Conservation (phyloP, 2,113 vertebrate species). For the Isurus oxyrinchus region DNA sequence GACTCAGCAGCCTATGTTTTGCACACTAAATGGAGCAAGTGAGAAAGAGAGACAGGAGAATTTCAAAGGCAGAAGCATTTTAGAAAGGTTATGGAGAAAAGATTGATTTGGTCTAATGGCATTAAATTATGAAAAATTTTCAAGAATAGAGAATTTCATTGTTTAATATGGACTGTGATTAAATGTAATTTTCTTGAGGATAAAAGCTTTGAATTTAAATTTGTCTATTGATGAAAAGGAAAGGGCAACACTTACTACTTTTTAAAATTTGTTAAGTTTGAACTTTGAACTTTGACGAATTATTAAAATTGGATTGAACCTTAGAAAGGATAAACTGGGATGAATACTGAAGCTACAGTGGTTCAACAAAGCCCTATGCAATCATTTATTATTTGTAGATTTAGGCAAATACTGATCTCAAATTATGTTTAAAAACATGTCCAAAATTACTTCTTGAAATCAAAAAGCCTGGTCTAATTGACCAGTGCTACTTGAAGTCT, state of each 20-base stretch:
- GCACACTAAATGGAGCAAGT: neutral
- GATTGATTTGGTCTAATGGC: neutral
- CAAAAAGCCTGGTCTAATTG: neutral
- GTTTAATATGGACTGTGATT: neutral
- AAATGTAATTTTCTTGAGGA: neutral
- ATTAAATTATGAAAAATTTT: neutral
- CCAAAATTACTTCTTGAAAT: neutral
- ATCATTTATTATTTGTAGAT: neutral
- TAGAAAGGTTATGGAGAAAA: neutral
- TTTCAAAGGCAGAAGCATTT: neutral
- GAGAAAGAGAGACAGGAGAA: neutral
- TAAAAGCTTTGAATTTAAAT: slow-evolving; percentile 14
- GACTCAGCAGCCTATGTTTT: neutral
- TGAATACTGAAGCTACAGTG: neutral
- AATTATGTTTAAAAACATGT: neutral
- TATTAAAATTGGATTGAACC: neutral
- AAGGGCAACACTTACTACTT: neutral
- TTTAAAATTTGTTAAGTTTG: neutral
- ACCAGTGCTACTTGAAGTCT: neutral
- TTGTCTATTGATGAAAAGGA: neutral
- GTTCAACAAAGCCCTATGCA: neutral
- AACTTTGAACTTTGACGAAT: neutral
- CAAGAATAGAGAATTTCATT: neutral
- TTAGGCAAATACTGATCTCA: neutral
- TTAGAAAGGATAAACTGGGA: neutral